phyloP scores from a whole-genome alignment of 2,888 invertebrate species.

The Gymnoscelis rufifasciata region DNA sequence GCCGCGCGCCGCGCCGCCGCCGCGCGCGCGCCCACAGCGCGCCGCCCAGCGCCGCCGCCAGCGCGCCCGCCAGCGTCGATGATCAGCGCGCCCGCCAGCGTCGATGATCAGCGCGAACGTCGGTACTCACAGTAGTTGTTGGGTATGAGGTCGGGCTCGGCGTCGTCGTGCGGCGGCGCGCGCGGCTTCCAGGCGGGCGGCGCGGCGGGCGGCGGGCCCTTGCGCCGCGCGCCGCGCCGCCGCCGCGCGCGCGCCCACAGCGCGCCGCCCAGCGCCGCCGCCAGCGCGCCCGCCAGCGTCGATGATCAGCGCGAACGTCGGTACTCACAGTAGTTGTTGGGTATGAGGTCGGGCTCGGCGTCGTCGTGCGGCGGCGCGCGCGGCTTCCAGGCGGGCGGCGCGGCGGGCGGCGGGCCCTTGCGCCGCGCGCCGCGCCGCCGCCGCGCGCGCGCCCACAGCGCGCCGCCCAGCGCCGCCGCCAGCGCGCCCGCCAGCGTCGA shows the following conservation, averaged over 20 bases:
- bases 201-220: not conserved
- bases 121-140: too few relatives aligned
- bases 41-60: slow-evolving; percentile 82
- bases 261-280: slow-evolving; percentile 46
- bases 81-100: too few relatives aligned
- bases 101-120: too few relatives aligned
- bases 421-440: not conserved
- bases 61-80: slow-evolving; percentile 90
- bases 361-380: slow-evolving; percentile 30
- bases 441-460: slow-evolving; percentile 29
- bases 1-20: slow-evolving; percentile 52
- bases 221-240: not conserved
- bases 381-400: slow-evolving; percentile 31
- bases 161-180: slow-evolving; percentile 28
- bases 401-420: too few relatives aligned
- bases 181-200: slow-evolving; percentile 32
- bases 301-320: too few relatives aligned
- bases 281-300: too few relatives aligned
- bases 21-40: slow-evolving; percentile 54
- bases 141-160: too few relatives aligned
- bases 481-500: too few relatives aligned
- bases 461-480: slow-evolving; percentile 45
- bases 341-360: too few relatives aligned
- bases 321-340: too few relatives aligned
- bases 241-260: slow-evolving; percentile 23